Percentiles rank a stretch among this genome's conserved stretches.
phyloP scores from a whole-genome alignment of 2,113 vertebrate genomes.

The Origma solitaria region DNA sequence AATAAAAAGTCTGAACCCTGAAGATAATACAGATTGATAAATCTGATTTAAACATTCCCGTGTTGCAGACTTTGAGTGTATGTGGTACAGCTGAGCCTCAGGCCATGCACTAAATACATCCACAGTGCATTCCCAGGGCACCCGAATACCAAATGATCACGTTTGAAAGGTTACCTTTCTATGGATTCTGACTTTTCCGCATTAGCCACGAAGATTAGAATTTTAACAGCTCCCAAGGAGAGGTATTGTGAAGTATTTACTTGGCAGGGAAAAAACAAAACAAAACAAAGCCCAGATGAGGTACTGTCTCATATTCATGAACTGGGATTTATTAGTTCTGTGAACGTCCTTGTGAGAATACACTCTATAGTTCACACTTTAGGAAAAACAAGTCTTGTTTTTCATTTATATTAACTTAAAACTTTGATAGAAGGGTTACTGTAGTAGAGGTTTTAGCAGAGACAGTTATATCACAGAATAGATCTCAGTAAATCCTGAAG shows the following conservation, averaged over 20 bases:
- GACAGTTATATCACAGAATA: neutral
- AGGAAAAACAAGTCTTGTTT: conserved; percentile 28
- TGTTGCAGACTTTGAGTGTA: conserved; percentile 55
- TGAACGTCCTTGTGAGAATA: conserved; percentile 45
- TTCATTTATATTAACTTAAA: conserved; percentile 55
- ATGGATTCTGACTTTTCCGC: conserved; percentile 59
- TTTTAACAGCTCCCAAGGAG: conserved; percentile 64
- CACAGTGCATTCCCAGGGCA: conserved; percentile 51
- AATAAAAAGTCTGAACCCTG: conserved; percentile 61
- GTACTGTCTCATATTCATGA: conserved; percentile 66
- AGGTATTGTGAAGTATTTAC: conserved; percentile 54
- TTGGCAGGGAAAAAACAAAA: conserved; percentile 57
- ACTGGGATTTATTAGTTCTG: conserved; percentile 59
- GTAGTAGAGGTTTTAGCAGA: neutral
- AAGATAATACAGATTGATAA: conserved; percentile 69
- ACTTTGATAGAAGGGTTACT: conserved; percentile 14
- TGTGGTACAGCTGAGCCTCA: conserved; percentile 55
- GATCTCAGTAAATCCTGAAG: neutral
- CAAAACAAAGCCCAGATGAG: conserved; percentile 64
- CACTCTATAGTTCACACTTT: conserved; percentile 38
- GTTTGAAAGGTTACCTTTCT: conserved; percentile 63
- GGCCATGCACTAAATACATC: conserved; percentile 58
- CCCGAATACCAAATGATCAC: conserved; percentile 58
- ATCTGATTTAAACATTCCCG: conserved; percentile 60
- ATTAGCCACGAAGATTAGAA: conserved; percentile 61